These are phyloP conservation scores for Oreocharis arfaki DNA, from an alignment of 2,113 vertebrate genomes.

Conservation along the genomic window DNA sequence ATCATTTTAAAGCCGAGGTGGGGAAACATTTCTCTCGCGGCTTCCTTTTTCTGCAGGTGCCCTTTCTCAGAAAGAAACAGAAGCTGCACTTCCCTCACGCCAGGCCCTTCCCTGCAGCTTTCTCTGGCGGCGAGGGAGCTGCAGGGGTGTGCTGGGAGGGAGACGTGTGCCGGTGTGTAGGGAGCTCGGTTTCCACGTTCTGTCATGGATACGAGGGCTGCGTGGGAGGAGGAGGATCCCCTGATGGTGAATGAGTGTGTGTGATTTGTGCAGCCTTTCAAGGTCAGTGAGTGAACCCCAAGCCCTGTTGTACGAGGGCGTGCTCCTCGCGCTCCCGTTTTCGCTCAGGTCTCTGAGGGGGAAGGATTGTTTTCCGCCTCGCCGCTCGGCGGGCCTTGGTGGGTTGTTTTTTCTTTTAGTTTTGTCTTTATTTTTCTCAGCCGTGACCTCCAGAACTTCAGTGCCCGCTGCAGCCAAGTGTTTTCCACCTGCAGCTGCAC, in stretches of 20 bases:
- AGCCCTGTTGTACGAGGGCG: neutral
- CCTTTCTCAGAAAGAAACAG: no score
- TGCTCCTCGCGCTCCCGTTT: neutral
- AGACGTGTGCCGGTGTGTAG: neutral
- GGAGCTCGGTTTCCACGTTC: neutral
- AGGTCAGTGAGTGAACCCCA: neutral
- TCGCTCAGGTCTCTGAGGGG: neutral
- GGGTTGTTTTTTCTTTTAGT: neutral
- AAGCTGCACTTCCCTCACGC: neutral
- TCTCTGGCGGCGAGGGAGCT: neutral
- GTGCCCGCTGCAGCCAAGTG: neutral
- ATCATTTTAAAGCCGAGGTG: neutral
- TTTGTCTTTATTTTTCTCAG: neutral
- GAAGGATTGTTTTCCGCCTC: neutral
- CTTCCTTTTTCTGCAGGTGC: neutral
- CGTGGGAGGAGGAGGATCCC: neutral
- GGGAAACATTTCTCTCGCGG: neutral
- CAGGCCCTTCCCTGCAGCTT: neutral
- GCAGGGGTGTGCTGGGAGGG: neutral
- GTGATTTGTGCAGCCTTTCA: neutral
- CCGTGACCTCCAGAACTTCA: neutral
- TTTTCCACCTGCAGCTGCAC: neutral
- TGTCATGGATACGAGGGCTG: accelerated
- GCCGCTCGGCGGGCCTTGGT: neutral
- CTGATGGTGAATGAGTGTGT: neutral